phyloP scores from a whole-genome alignment of 2,888 invertebrate species.

The Elysia crispata region DNA sequence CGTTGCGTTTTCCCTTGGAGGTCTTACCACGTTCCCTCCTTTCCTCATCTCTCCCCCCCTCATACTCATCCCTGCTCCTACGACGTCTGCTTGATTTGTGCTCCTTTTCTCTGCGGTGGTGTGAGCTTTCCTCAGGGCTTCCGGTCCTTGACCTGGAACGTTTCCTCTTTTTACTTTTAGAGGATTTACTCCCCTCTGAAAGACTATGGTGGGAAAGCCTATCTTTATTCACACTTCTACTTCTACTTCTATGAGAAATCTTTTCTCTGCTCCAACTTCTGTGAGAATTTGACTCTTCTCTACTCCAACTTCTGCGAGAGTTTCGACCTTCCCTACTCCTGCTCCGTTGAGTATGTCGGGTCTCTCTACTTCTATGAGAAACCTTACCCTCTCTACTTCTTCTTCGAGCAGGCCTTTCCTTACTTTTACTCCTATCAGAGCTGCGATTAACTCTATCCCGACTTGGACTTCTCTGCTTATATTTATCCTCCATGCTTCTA shows the following conservation, averaged over 20 bases:
- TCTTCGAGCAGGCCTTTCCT: constrained; percentile 41
- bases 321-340: constrained; percentile 51
- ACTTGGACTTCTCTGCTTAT: constrained; percentile 18
- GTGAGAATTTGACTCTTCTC: constrained; percentile 51
- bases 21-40: constrained; percentile 74
- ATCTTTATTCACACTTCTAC: constrained; percentile 53
- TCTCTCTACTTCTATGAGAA: constrained; percentile 49
- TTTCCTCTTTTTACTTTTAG: constrained; percentile 59
- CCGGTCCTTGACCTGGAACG: constrained; percentile 64
- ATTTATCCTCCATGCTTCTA: constrained; percentile 20
- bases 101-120: constrained; percentile 50
- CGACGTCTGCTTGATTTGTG: constrained; percentile 40
- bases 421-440: constrained; percentile 35
- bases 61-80: constrained; percentile 46
- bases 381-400: constrained; percentile 16
- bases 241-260: constrained; percentile 51
- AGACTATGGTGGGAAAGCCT: constrained; percentile 30
- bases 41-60: constrained; percentile 50
- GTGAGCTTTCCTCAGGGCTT: constrained; percentile 54
- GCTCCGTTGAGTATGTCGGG: constrained; percentile 54
- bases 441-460: constrained; percentile 25
- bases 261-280: constrained; percentile 51
- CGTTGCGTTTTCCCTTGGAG: constrained; percentile 75
- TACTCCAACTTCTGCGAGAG: constrained; percentile 52
- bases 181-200: constrained; percentile 46